phyloP scores from a whole-genome alignment of 2,888 invertebrate genomes.

The Eristalis arbustorum region DNA sequence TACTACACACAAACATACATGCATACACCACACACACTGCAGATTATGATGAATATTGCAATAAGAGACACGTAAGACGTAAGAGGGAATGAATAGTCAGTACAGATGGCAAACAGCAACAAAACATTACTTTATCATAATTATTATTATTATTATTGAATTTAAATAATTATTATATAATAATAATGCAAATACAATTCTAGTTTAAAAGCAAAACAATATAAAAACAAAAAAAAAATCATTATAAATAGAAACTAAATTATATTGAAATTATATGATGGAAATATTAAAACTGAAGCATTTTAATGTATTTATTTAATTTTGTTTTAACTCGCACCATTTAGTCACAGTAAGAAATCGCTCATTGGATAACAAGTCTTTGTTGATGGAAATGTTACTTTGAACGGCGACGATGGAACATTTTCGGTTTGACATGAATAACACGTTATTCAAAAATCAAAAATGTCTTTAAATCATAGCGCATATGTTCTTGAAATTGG shows the following conservation, averaged over 20 bases:
- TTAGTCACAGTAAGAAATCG: no score
- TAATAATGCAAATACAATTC: conserved; percentile 69
- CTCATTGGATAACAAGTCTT: no score
- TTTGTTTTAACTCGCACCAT: not conserved
- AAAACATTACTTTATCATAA: conserved; percentile 49
- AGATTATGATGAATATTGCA: conserved; percentile 57
- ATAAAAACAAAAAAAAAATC: conserved; percentile 20
- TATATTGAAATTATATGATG: conserved; percentile 70
- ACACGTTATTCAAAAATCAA: no score
- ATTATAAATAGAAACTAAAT: conserved; percentile 66
- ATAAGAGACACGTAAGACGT: conserved; percentile 68
- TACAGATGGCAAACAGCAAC: conserved; percentile 55
- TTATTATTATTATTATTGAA: conserved; percentile 65
- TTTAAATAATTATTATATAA: conserved; percentile 66
- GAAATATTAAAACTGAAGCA: conserved; percentile 64
- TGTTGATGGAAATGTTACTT: no score
- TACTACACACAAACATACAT: conserved; percentile 26
- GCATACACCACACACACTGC: conserved; percentile 25
- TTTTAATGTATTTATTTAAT: conserved; percentile 36
- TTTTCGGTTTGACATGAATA: no score
- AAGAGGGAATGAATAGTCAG: conserved; percentile 55
- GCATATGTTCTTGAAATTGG: no score
- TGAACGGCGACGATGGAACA: no score
- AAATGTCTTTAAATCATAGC: no score
- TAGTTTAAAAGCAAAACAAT: conserved; percentile 52